These are phyloP conservation scores for Lepidocyrtinus sp. DNA, from an alignment of 2,888 invertebrate genomes.

Conservation along the genomic window DNA sequence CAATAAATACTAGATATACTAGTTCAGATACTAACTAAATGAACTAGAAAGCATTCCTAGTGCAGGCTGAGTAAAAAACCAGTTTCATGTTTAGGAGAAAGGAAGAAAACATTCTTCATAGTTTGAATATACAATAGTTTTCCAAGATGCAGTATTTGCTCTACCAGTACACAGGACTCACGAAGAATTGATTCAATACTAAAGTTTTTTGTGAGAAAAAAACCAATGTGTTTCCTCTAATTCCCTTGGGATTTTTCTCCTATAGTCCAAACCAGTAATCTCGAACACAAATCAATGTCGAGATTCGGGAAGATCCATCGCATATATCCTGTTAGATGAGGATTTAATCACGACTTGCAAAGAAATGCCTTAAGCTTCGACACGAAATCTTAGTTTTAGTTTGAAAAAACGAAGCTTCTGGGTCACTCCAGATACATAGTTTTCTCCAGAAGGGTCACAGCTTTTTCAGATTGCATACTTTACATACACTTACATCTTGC, in stretches of 20 bases:
- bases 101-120: too few relatives aligned
- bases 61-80: too few relatives aligned
- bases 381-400: neutral
- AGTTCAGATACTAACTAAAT: too few relatives aligned
- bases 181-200: too few relatives aligned
- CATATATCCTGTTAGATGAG: constrained; percentile 63
- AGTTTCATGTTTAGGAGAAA: too few relatives aligned
- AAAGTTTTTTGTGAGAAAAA: too few relatives aligned
- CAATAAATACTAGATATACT: too few relatives aligned
- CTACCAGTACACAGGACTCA: too few relatives aligned
- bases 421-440: neutral
- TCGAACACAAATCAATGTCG: constrained; percentile 69
- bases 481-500: neutral
- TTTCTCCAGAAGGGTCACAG: neutral
- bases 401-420: neutral
- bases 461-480: neutral
- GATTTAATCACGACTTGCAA: constrained; percentile 68
- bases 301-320: constrained; percentile 65
- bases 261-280: constrained; percentile 65
- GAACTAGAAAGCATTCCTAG: too few relatives aligned
- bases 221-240: constrained; percentile 24
- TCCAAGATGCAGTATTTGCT: too few relatives aligned
- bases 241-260: constrained; percentile 60
- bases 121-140: too few relatives aligned
- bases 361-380: constrained; percentile 18